Percentiles rank a stretch among this genome's conserved stretches.
Evolutionary conservation across 2,113 vertebrate genomes (phyloP).

Genomic region (Siniperca chuatsi): DNA sequence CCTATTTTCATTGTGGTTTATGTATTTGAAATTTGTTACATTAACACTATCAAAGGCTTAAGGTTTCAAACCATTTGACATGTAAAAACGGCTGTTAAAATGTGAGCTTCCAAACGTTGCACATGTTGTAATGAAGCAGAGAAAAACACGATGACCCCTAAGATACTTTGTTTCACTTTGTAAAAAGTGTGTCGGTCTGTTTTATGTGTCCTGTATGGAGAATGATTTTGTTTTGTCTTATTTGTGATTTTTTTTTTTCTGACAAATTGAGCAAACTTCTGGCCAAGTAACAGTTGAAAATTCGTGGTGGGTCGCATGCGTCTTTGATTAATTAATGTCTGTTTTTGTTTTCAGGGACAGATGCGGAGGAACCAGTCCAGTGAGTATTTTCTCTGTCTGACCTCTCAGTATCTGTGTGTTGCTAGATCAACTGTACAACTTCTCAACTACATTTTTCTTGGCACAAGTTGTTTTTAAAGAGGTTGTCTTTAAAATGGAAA

Average conservation of each 20-base stretch:
- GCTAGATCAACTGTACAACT: slow-evolving; percentile 51
- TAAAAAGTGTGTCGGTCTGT: neutral
- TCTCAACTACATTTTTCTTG: slow-evolving; percentile 70
- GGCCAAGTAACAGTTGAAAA: neutral
- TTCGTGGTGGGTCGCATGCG: slow-evolving; percentile 2
- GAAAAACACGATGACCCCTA: slow-evolving; percentile 5
- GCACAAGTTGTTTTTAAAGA: slow-evolving; percentile 69
- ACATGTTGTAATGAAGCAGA: neutral
- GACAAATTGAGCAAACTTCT: slow-evolving; percentile 16
- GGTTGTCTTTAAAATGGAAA: slow-evolving; percentile 65
- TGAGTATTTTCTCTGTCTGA: slow-evolving; percentile 87
- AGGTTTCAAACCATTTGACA: neutral
- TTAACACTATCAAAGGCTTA: neutral
- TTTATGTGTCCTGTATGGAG: neutral
- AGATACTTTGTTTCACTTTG: neutral
- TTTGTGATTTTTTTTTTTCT: neutral
- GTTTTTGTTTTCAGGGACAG: slow-evolving; percentile 89
- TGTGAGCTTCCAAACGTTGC: slow-evolving; percentile 2
- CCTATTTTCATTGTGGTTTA: slow-evolving; percentile 10
- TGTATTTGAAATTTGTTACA: slow-evolving; percentile 7
- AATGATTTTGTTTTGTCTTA: neutral
- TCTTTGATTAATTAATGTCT: slow-evolving; percentile 75
- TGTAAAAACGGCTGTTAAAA: neutral
- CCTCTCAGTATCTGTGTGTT: slow-evolving; percentile 52
- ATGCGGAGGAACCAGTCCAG: slow-evolving; percentile 95